A percentile compares a stretch with the other conserved stretches of the same genome.
These are phyloP conservation scores for Drosophila rubida DNA, from an alignment of 2,888 invertebrate genomes.

Conservation along the genomic window DNA sequence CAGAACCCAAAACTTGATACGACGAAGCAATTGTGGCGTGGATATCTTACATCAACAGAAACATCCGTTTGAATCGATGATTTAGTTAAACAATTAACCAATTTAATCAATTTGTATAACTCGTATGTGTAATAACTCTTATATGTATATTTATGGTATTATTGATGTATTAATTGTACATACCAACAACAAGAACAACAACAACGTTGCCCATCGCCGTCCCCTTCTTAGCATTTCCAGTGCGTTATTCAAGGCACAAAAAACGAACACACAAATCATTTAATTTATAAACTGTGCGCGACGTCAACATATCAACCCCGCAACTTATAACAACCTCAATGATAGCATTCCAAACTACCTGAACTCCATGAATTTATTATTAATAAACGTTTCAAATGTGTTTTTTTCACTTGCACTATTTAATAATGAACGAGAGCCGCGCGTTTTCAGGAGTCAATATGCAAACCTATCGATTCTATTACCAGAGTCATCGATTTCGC, in stretches of 20 bases:
- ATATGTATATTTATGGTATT: conserved; percentile 44
- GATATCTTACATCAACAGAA: conserved; percentile 82
- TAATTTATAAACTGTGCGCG: conserved; percentile 28
- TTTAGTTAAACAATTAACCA: conserved; percentile 47
- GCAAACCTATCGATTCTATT: not conserved
- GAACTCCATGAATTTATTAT: conserved; percentile 55
- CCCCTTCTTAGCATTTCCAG: conserved; percentile 31
- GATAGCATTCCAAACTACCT: conserved; percentile 35
- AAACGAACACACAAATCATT: conserved; percentile 12
- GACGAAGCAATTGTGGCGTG: conserved; percentile 82
- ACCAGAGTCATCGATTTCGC: not conserved
- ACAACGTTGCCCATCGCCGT: conserved; percentile 35
- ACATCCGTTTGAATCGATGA: conserved; percentile 83
- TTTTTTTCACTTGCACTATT: conserved; percentile 22
- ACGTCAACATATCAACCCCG: conserved; percentile 66
- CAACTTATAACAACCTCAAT: conserved; percentile 21
- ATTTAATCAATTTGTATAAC: conserved; percentile 34
- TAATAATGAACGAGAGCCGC: not conserved
- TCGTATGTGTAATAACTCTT: conserved; percentile 17
- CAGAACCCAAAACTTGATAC: conserved; percentile 83
- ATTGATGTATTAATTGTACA: conserved; percentile 52
- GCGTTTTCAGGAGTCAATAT: not conserved
- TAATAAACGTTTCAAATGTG: conserved; percentile 64
- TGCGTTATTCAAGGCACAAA: conserved; percentile 48
- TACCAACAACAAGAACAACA: conserved; percentile 37